Base-by-base conservation (phyloP, 2,888 invertebrate species). In the Ephialtes manifestator region DNA sequence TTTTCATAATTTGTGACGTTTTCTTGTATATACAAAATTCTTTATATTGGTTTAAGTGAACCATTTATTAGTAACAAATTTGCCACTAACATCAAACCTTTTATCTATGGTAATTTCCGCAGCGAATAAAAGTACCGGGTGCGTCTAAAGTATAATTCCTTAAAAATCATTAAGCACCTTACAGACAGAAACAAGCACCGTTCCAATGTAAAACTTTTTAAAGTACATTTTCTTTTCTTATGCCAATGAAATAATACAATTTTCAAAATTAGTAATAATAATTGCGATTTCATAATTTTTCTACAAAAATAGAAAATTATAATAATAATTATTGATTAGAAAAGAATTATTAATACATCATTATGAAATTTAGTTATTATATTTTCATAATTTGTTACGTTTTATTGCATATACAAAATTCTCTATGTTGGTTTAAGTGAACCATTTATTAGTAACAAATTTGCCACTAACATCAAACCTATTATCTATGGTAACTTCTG, bases 121-220 rank as follows among this genome's bases (percentile, higher is more conserved):
- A 46, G 28, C 15, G 48, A n/a, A 28, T 68, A 43, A 51, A 51
- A 67, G 65, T 48, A 63, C 79, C 72, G 81, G 76, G 72, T 81
- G 80, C 53, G 31, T 58, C 13, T 55, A 53, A 77, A 68, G 67
- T 79, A 77, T 83, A 72, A 78, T 75, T 83, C 78, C 51, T 77
- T 81, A 87, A 86, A 87, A 86, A 84, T 77, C 81, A 83, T 87
- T 81, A 84, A 72, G 80, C 75, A 72, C 70, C 24, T 24, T 24
- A 24, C 1, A 1, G 1, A 24, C 2, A 1, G 24, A 24, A 24
- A 24, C 2, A 24, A 24, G 1, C 24, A 24, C 2, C 24, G 24
- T 24, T 24, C 24, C 24, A 1, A 24, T 24, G 24, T 24, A 24
- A 24, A 24, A 24, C 24, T 24, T 24, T 24, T 24, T 1, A 24